These are phyloP conservation scores for Erebia epiphron DNA, from an alignment of 2,888 invertebrate genomes.

Conservation along the genomic window DNA sequence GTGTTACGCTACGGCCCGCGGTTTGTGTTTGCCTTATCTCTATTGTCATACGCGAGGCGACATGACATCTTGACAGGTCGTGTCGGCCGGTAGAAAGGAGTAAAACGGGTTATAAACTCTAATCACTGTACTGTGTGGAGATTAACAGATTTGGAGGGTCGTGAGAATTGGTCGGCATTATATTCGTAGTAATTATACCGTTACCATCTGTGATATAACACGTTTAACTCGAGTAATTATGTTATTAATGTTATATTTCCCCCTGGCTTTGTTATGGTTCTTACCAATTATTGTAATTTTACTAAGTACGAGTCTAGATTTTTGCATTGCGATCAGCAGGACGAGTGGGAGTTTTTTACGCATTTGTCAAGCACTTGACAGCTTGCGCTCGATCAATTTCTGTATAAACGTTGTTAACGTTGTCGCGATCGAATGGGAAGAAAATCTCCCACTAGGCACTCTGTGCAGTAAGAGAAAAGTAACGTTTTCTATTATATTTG, in stretches of 20 bases:
- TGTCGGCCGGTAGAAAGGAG: slow-evolving; percentile 30
- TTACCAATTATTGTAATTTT: background rate
- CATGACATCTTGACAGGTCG: slow-evolving; percentile 23
- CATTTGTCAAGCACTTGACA: too few relatives aligned
- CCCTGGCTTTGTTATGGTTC: background rate
- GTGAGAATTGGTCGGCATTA: slow-evolving; percentile 21
- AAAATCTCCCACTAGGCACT: too few relatives aligned
- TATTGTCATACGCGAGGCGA: slow-evolving; percentile 24
- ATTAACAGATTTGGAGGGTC: slow-evolving; percentile 10
- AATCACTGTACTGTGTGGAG: slow-evolving; percentile 20
- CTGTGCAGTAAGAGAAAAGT: too few relatives aligned
- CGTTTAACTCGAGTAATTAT: background rate
- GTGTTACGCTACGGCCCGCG: too few relatives aligned
- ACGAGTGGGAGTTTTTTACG: too few relatives aligned
- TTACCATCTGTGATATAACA: slow-evolving; percentile 7
- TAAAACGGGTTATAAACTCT: slow-evolving; percentile 21
- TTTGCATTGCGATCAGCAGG: too few relatives aligned
- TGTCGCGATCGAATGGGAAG: too few relatives aligned
- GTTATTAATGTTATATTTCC: slow-evolving; percentile 7
- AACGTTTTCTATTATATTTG: too few relatives aligned
- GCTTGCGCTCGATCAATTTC: too few relatives aligned
- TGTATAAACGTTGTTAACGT: too few relatives aligned
- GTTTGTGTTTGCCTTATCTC: slow-evolving; percentile 10
- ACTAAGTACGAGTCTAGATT: too few relatives aligned
- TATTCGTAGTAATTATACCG: background rate